Evolutionary conservation across 2,113 vertebrate genomes (phyloP).

Genomic region (Pipra filicauda): DNA sequence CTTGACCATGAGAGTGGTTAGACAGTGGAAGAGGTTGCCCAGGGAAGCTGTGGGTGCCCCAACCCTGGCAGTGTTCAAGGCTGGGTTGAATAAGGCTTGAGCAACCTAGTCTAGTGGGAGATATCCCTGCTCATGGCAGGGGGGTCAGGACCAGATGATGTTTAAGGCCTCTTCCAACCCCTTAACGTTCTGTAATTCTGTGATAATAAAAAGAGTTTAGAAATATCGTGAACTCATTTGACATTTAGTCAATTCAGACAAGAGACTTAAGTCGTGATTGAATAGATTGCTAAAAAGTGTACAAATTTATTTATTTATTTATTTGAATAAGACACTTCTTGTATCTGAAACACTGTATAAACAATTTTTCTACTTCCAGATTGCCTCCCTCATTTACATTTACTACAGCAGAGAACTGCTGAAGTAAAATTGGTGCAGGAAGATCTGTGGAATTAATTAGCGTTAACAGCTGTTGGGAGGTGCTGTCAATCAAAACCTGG

Average conservation of each 20-base stretch:
- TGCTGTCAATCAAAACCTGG: neutral
- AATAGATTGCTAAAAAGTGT: neutral
- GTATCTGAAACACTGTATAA: neutral
- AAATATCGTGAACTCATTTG: neutral
- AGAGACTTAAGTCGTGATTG: neutral
- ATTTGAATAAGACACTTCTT: neutral
- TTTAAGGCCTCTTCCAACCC: neutral
- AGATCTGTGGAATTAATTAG: conserved; percentile 3
- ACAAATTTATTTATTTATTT: conserved; percentile 1
- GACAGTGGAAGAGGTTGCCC: neutral
- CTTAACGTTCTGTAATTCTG: neutral
- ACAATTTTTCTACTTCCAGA: neutral
- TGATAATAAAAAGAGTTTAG: neutral
- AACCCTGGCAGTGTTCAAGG: fast-evolving
- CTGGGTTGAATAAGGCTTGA: neutral
- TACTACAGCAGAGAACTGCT: neutral
- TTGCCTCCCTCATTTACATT: neutral
- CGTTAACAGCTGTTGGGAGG: neutral
- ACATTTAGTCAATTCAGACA: neutral
- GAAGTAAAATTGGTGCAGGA: neutral
- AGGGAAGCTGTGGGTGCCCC: neutral
- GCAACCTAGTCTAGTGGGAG: neutral
- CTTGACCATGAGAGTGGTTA: neutral
- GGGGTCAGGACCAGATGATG: fast-evolving
- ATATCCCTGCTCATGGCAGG: neutral